Evolutionary conservation across 2,797 vertebrate genomes (phyloP).

Genomic region (Craterocephalus amniculus): DNA sequence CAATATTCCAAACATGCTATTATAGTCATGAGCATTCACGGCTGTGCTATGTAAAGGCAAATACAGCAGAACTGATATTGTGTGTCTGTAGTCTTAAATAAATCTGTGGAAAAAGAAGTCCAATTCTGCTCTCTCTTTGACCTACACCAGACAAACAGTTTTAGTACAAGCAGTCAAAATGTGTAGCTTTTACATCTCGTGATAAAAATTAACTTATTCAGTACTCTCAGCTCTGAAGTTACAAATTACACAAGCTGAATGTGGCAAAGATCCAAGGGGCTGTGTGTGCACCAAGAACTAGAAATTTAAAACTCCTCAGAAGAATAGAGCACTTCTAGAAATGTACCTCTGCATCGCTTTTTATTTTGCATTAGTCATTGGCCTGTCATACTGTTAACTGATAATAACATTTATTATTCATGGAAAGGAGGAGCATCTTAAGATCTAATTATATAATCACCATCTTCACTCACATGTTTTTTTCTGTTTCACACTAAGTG

Average conservation of each 20-base stretch:
- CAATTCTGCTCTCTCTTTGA: slow-evolving; percentile 22
- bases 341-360: slow-evolving; percentile 31
- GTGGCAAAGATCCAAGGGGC: slow-evolving; percentile 30
- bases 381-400: slow-evolving; percentile 32
- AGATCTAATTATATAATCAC: slow-evolving; percentile 35
- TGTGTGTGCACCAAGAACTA: slow-evolving; percentile 45
- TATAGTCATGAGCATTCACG: not conserved
- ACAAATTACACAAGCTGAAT: slow-evolving; percentile 40
- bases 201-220: slow-evolving; percentile 20
- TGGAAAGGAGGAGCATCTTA: slow-evolving; percentile 26
- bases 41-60: not conserved
- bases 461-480: slow-evolving; percentile 23
- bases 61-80: not conserved
- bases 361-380: slow-evolving; percentile 47
- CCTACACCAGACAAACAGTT: slow-evolving; percentile 1
- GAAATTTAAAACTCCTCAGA: slow-evolving; percentile 44
- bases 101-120: not conserved
- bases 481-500: slow-evolving; percentile 27
- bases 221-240: slow-evolving; percentile 9
- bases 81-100: not conserved
- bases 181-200: slow-evolving; percentile 5
- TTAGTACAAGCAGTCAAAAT: slow-evolving; percentile 17
- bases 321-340: slow-evolving; percentile 36
- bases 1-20: not conserved
- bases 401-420: slow-evolving; percentile 65